These are phyloP conservation scores for Microtus oregoni DNA, from an alignment of 2,113 vertebrate species.

Conservation along the genomic window DNA sequence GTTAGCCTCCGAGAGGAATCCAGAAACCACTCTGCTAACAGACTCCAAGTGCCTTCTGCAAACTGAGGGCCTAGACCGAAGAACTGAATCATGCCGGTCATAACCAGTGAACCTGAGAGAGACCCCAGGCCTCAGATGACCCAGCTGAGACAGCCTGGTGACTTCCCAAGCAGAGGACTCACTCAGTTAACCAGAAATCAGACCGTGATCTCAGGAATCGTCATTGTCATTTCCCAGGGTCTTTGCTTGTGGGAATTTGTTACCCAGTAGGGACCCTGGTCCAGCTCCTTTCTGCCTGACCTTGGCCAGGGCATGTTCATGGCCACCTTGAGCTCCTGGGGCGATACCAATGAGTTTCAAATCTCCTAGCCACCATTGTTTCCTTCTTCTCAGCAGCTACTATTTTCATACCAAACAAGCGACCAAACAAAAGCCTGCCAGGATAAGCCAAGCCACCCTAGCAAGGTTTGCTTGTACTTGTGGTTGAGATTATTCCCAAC, in stretches of 20 bases:
- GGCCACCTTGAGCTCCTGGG: background rate
- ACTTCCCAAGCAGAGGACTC: background rate
- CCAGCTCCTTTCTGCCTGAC: background rate
- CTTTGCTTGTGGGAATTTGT: background rate
- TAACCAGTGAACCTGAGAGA: background rate
- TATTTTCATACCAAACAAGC: background rate
- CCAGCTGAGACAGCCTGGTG: background rate
- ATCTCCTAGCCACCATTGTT: background rate
- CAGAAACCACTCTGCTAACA: background rate
- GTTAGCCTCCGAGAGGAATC: background rate
- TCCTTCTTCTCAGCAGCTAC: background rate
- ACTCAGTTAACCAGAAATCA: background rate
- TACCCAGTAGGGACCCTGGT: background rate
- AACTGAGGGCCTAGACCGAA: background rate
- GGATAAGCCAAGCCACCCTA: background rate
- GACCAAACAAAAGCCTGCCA: conserved; percentile 23
- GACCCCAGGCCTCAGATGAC: background rate
- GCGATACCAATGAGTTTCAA: background rate
- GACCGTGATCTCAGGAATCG: background rate
- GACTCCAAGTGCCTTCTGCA: background rate
- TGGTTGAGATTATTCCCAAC: conserved; percentile 46
- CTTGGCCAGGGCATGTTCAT: background rate
- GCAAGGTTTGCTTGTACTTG: conserved; percentile 37
- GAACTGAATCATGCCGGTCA: background rate
- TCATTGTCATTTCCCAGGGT: background rate